Evolutionary conservation across 2,113 vertebrate species (phyloP).

Genomic region (Scortum barcoo): DNA sequence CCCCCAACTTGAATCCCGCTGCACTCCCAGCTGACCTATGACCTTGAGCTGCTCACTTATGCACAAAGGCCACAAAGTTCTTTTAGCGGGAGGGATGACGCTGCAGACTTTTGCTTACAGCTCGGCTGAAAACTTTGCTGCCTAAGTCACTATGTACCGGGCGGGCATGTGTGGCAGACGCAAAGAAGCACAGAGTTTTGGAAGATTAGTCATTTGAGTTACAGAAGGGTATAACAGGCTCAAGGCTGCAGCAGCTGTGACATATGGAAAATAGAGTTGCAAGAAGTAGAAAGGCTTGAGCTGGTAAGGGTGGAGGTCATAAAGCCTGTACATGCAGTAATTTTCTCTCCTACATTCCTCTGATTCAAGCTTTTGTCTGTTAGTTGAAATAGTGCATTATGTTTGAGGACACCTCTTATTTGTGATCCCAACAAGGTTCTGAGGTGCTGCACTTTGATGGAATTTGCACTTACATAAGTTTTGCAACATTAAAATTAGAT

Average conservation of each 20-base stretch:
- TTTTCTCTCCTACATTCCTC: background rate
- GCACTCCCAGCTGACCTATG: slow-evolving; percentile 43
- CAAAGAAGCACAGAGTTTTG: slow-evolving; percentile 23
- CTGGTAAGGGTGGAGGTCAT: slow-evolving; percentile 4
- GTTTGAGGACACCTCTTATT: background rate
- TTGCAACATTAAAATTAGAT: background rate
- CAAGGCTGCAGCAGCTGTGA: slow-evolving; percentile 28
- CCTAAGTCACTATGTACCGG: slow-evolving; percentile 45
- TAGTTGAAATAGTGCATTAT: background rate
- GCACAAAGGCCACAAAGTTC: slow-evolving; percentile 51
- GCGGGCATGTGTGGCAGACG: slow-evolving; percentile 37
- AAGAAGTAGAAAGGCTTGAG: slow-evolving; percentile 32
- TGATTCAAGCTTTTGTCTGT: slow-evolving; percentile 4
- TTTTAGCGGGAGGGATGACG: slow-evolving; percentile 50
- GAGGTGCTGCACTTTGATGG: background rate
- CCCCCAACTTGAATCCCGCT: slow-evolving; percentile 40
- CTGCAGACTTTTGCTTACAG: slow-evolving; percentile 63
- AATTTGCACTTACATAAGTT: background rate
- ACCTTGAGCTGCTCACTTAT: slow-evolving; percentile 55
- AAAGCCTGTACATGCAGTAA: slow-evolving; percentile 1
- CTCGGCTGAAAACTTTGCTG: slow-evolving; percentile 54
- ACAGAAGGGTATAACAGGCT: slow-evolving; percentile 35
- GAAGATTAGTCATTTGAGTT: slow-evolving; percentile 56
- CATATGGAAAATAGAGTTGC: slow-evolving; percentile 25
- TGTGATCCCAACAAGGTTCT: background rate